Conservation (phyloP, 2,888 invertebrate species). For the Pachliopta kotzebuea region DNA sequence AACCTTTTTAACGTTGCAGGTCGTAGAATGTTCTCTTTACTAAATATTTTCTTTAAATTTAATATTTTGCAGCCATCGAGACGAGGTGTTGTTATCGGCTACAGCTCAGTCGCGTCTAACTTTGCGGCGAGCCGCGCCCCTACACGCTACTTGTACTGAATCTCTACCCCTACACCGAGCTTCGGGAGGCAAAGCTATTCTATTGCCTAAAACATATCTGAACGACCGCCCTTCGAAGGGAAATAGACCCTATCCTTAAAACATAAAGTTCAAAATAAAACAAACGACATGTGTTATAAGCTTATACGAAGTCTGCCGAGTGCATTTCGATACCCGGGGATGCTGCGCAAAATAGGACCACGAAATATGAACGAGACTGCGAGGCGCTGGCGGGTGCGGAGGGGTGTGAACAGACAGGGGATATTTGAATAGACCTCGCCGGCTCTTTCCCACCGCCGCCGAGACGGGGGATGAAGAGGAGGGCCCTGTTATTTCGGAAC, state of each 20-base stretch:
- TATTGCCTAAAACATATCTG: slow-evolving; percentile 45
- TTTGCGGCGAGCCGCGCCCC: slow-evolving; percentile 80
- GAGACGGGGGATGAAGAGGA: slow-evolving; percentile 45
- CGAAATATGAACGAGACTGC: slow-evolving; percentile 81
- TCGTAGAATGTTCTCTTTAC: slow-evolving; percentile 42
- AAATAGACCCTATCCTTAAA: slow-evolving; percentile 35
- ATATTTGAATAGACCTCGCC: slow-evolving; percentile 77
- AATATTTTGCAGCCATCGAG: slow-evolving; percentile 51
- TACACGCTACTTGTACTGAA: slow-evolving; percentile 79
- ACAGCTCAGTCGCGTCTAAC: slow-evolving; percentile 78
- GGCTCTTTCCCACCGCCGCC: slow-evolving; percentile 60
- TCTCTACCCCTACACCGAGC: slow-evolving; percentile 79
- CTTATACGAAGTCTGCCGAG: slow-evolving; percentile 71
- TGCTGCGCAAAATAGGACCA: slow-evolving; percentile 82
- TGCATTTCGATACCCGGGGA: slow-evolving; percentile 78
- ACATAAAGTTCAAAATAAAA: slow-evolving; percentile 41
- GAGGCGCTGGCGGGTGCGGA: slow-evolving; percentile 75
- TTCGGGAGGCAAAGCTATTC: slow-evolving; percentile 59
- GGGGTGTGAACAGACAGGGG: slow-evolving; percentile 75
- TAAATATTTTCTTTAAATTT: slow-evolving; percentile 30
- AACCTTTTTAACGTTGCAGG: slow-evolving; percentile 45
- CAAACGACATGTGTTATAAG: slow-evolving; percentile 40
- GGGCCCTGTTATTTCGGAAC: slow-evolving; percentile 76
- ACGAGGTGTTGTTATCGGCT: slow-evolving; percentile 67
- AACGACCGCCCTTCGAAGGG: slow-evolving; percentile 28